A percentile compares a stretch with the other conserved stretches of the same genome.
phyloP scores from a whole-genome alignment of 1,140 invertebrate species.

The Paraescarpia echinospica region DNA sequence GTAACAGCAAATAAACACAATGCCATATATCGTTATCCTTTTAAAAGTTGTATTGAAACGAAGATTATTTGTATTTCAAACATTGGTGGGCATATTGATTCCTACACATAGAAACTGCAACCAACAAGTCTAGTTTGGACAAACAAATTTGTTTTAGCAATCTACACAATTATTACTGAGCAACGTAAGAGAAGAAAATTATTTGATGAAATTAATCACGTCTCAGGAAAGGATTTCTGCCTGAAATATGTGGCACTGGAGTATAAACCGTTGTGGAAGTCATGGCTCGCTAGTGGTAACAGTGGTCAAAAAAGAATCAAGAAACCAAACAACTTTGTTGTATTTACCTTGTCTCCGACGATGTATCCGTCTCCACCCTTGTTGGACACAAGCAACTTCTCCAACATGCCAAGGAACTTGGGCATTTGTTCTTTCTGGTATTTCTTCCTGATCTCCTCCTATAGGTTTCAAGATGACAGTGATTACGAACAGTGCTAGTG shows the following conservation, averaged over 20 bases:
- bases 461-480: not conserved
- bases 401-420: slow-evolving; percentile 25
- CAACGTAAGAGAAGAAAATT: too few relatives aligned
- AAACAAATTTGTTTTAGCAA: too few relatives aligned
- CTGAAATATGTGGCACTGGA: not conserved
- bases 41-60: too few relatives aligned
- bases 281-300: not conserved
- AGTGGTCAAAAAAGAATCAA: not conserved
- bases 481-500: slow-evolving; percentile 13
- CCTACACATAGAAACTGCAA: too few relatives aligned
- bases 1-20: too few relatives aligned
- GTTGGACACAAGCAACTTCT: slow-evolving; percentile 34
- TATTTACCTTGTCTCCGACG: slow-evolving; percentile 33
- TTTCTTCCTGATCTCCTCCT: slow-evolving; percentile 34
- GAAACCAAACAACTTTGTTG: not conserved
- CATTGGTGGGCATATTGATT: too few relatives aligned
- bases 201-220: not conserved
- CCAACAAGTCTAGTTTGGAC: too few relatives aligned
- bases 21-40: too few relatives aligned
- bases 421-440: slow-evolving; percentile 30
- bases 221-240: not conserved
- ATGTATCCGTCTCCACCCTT: slow-evolving; percentile 33
- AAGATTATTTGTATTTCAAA: too few relatives aligned
- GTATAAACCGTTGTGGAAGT: not conserved
- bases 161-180: too few relatives aligned